Evolutionary conservation across 2,888 invertebrate genomes (phyloP).

Genomic region (Tetranychus piercei): DNA sequence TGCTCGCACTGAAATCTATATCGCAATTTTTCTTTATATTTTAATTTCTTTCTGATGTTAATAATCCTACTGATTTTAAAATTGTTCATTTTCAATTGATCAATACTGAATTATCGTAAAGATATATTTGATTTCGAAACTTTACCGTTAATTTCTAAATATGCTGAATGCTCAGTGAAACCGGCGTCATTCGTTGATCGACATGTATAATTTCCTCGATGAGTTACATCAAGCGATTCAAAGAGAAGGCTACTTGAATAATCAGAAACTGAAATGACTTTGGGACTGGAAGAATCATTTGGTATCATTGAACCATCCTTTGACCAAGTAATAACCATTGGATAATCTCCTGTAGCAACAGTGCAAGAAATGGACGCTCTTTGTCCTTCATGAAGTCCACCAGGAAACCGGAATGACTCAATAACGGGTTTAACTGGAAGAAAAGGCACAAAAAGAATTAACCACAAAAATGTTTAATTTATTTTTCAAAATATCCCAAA

Average conservation of each 20-base stretch:
- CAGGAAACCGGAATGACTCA: constrained; percentile 23
- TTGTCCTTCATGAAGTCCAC: constrained; percentile 33
- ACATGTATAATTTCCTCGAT: constrained; percentile 31
- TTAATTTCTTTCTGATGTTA: no score
- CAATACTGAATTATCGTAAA: no score
- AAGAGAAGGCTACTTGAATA: constrained; percentile 31
- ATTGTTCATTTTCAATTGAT: no score
- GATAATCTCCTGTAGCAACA: constrained; percentile 30
- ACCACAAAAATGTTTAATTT: not conserved
- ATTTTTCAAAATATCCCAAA: not conserved
- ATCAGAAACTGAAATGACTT: constrained; percentile 28
- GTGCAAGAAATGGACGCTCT: constrained; percentile 33
- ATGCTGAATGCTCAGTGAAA: constrained; percentile 30
- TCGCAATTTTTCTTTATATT: no score
- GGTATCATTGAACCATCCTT: not conserved
- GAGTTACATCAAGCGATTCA: constrained; percentile 29
- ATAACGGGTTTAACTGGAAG: constrained; percentile 46
- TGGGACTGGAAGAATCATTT: not conserved
- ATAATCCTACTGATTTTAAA: no score
- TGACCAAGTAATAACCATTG: not conserved
- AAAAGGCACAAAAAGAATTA: not conserved
- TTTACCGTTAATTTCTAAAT: constrained; percentile 27
- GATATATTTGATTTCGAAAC: no score
- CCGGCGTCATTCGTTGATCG: constrained; percentile 30
- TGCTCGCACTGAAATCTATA: no score